Percentiles rank a stretch among this genome's conserved stretches.
phyloP scores from a whole-genome alignment of 1,140 invertebrate species.

The Atta colombica region DNA sequence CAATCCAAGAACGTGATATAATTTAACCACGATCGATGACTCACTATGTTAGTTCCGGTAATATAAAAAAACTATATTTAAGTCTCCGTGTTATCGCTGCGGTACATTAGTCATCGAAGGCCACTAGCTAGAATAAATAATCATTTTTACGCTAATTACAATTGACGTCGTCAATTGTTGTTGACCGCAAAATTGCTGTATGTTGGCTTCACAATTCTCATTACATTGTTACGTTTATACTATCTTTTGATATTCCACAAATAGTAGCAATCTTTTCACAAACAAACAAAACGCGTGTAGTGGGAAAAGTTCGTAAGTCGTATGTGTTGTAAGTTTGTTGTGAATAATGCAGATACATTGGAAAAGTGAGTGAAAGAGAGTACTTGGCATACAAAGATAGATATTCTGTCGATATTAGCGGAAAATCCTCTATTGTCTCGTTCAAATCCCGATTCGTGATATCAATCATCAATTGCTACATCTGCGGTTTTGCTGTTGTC shows the following conservation, averaged over 20 bases:
- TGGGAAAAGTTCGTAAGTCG: not conserved
- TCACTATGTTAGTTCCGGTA: not conserved
- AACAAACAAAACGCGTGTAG: not conserved
- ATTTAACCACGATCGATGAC: constrained; percentile 44
- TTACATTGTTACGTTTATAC: too few species aligned
- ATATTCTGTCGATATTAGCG: not conserved
- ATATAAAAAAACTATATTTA: constrained; percentile 10
- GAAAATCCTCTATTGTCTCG: constrained; percentile 16
- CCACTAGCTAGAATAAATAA: not conserved
- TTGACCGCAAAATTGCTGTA: not conserved
- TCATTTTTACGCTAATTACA: constrained; percentile 36
- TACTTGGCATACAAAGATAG: not conserved
- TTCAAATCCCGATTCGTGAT: not conserved
- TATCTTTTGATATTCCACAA: not conserved
- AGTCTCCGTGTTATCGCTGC: not conserved
- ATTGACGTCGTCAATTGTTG: constrained; percentile 2
- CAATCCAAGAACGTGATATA: constrained; percentile 21
- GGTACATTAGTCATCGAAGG: constrained; percentile 39
- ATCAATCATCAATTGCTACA: constrained; percentile 13
- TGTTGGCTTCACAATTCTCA: not conserved
- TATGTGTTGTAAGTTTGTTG: not conserved
- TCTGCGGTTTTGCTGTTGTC: constrained; percentile 19
- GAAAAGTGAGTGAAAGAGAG: not conserved
- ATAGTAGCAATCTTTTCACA: not conserved
- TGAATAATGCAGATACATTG: not conserved